Evolutionary conservation across 2,888 invertebrate species (phyloP).

Genomic region (Erebia aethiops): DNA sequence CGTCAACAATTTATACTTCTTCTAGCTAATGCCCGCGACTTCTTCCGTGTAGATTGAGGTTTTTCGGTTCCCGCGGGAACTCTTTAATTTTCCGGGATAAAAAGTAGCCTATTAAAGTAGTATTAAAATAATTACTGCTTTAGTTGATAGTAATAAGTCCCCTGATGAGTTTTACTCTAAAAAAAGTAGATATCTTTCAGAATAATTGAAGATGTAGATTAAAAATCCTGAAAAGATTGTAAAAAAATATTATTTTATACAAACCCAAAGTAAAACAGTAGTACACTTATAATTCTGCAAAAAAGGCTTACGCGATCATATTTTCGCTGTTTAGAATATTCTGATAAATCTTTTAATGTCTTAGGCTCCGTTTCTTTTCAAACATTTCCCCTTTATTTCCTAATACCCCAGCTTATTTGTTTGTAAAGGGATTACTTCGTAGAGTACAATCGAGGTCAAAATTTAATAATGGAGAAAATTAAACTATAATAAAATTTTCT

Average conservation of each 20-base stretch:
- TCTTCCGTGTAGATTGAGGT: no score
- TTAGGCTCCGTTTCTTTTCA: conserved; percentile 36
- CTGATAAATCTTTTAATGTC: conserved; percentile 34
- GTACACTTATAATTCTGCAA: not conserved
- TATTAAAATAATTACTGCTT: no score
- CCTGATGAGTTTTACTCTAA: no score
- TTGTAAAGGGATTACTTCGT: conserved; percentile 37
- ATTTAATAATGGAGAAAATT: not conserved
- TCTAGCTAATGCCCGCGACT: no score
- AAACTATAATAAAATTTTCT: not conserved
- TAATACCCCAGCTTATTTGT: conserved; percentile 41
- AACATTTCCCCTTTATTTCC: conserved; percentile 40
- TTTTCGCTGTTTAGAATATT: conserved; percentile 24
- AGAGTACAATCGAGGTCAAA: conserved; percentile 27
- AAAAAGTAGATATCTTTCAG: no score
- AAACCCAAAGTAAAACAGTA: conserved; percentile 1
- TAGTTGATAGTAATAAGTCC: no score
- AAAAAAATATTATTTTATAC: not conserved
- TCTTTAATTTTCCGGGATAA: no score
- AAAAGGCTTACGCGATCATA: conserved; percentile 33
- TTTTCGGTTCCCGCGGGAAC: no score
- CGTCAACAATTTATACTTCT: no score
- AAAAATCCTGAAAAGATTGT: no score
- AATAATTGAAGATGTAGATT: no score
- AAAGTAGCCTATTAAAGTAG: no score